Base-by-base conservation (phyloP, 2,888 invertebrate genomes). In the Ormia ochracea region DNA sequence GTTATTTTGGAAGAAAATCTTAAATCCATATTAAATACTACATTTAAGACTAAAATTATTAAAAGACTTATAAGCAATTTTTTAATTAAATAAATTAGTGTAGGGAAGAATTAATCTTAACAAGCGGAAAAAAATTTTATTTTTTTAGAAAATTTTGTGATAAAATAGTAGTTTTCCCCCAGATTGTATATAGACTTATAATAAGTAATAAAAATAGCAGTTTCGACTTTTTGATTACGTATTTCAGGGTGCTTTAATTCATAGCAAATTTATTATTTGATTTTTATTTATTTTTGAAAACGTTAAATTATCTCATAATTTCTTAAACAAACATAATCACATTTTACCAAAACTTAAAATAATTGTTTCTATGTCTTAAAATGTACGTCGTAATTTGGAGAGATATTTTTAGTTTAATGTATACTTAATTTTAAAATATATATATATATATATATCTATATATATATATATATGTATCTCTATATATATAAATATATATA, bases 251-350 rank as follows among this genome's bases (percentile, higher is more conserved):
- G 80, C 72, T 80, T 76, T 75, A 75, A 80, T 68, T 73, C 66
- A 80, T 80, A 61, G 76, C 76, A 76, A 74, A 43, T 72, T 38
- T n/a, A n/a, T 72, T 76, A 73, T 72, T 72, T 72, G 74, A 74
- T 76, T 75, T 66, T 73, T 63, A 63, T 70, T 75, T 76, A 68
- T 61, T 76, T 73, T 72, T 80, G 76, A 80, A 80, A 80, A 63
- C 54, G 14, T 63, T 63, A 56, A 69, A 61, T 59, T 41, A 31
- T 43, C 41, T 63, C 50, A 66, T 58, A 65, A 56, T 68, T 80
- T 73, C 72, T 76, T 73, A 73, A 78, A 76, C 56, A 73, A 80
- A 76, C 80, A 73, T 76, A 80, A 80, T 80, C 80, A 80, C 80
- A 80, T 73, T 68, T 72, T 76, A 63, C 80, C 72, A 80, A 76